These are phyloP conservation scores for Luidia sarsii DNA, from an alignment of 53 echinoderm and acorn worm species.

Conservation along the genomic window DNA sequence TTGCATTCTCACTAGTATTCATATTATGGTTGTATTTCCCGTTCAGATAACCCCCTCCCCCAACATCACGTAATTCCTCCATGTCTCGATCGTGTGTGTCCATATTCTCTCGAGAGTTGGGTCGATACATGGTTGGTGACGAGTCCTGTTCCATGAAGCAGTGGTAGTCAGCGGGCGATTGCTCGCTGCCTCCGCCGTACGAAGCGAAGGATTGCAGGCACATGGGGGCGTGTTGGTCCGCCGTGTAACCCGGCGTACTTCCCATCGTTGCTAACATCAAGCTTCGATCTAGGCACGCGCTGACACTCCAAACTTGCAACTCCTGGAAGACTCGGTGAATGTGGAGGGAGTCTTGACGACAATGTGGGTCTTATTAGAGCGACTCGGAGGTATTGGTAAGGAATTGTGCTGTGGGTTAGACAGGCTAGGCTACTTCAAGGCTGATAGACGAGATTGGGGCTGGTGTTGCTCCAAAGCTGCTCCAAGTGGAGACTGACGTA, in stretches of 20 bases:
- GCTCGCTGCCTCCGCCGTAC: not conserved
- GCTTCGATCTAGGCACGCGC: no score
- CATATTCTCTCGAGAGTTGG: conserved; percentile 47
- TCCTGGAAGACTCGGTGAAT: no score
- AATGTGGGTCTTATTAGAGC: no score
- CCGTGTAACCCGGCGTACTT: conserved; percentile 40
- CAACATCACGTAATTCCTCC: conserved; percentile 22
- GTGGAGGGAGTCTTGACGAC: no score
- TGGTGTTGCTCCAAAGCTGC: conserved; percentile 26
- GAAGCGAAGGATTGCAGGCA: conserved; percentile 34
- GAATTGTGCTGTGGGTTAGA: not conserved
- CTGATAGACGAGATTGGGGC: conserved; percentile 17
- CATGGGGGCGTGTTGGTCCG: conserved; percentile 31
- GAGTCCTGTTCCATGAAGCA: conserved; percentile 14
- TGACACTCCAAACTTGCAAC: no score
- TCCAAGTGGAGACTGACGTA: conserved; percentile 36
- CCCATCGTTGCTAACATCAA: conserved; percentile 50
- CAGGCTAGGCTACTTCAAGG: not conserved
- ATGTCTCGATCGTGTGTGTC: conserved; percentile 25
- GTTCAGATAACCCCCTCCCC: conserved; percentile 15
- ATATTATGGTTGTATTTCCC: conserved; percentile 31
- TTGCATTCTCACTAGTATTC: conserved; percentile 15
- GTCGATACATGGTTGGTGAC: conserved; percentile 42
- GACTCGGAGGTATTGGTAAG: conserved; percentile 1
- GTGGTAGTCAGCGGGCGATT: conserved; percentile 30